Evolutionary conservation across 2,113 vertebrate genomes (phyloP).

Genomic region (Chlamydotis undulata): DNA sequence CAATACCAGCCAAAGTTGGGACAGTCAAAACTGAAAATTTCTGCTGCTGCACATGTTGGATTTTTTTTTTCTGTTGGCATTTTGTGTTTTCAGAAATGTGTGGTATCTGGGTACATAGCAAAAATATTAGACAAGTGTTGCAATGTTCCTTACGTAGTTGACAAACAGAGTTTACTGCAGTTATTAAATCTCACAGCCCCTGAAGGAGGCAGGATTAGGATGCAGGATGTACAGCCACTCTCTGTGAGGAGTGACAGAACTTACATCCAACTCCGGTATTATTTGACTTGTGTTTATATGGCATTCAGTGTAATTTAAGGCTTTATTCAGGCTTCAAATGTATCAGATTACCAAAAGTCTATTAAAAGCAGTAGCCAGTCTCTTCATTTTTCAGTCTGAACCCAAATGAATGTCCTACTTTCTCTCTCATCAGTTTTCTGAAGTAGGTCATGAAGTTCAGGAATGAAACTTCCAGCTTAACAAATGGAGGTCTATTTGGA

Average conservation of each 20-base stretch:
- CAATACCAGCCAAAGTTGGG: neutral
- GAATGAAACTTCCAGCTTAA: neutral
- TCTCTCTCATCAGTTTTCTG: neutral
- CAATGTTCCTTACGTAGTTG: neutral
- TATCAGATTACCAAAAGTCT: neutral
- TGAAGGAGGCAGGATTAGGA: neutral
- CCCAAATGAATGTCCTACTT: neutral
- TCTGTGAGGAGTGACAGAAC: neutral
- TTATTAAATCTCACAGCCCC: neutral
- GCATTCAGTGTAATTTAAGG: neutral
- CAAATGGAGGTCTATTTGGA: neutral
- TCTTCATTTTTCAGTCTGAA: neutral
- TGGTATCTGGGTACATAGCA: neutral
- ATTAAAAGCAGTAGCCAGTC: neutral
- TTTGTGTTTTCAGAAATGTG: neutral
- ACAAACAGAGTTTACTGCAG: neutral
- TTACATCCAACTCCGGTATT: neutral
- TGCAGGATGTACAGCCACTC: neutral
- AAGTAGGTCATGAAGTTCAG: neutral
- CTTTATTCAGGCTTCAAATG: neutral
- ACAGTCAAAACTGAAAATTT: neutral
- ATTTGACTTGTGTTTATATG: neutral
- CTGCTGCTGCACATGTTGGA: neutral
- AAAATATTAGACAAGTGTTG: neutral
- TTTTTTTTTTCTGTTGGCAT: neutral